Percentiles rank a stretch among this genome's conserved stretches.
Evolutionary conservation across 2,888 invertebrate species (phyloP).

Genomic region (Tachina fera): DNA sequence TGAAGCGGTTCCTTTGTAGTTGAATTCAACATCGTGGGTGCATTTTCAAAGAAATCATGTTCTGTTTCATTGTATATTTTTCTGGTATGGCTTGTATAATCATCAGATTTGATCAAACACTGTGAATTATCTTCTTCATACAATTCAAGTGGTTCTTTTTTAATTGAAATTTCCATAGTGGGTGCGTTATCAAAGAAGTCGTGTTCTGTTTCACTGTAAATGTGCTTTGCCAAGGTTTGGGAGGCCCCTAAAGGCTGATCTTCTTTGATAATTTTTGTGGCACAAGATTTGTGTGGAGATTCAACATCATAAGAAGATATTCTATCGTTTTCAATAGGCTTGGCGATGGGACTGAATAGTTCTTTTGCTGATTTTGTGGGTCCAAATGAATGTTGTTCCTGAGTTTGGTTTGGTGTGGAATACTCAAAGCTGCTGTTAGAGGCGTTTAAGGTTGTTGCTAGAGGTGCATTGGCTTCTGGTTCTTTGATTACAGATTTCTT

Average conservation of each 20-base stretch:
- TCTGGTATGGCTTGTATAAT: no score
- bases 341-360: conserved; percentile 75
- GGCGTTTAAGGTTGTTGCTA: neutral
- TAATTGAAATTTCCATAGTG: conserved; percentile 68
- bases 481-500: conserved; percentile 37
- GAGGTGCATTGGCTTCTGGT: neutral
- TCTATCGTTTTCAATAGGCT: conserved; percentile 65
- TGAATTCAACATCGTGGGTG: conserved; percentile 65
- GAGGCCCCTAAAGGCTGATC: conserved; percentile 76
- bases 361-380: conserved; percentile 45
- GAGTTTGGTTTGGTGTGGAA: conserved; percentile 78
- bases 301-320: conserved; percentile 71
- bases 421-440: conserved; percentile 72
- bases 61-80: conserved; percentile 67
- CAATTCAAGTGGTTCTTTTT: neutral
- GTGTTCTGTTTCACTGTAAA: conserved; percentile 71
- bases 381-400: conserved; percentile 15
- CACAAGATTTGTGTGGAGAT: conserved; percentile 77
- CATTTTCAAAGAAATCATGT: conserved; percentile 75
- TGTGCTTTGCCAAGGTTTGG: neutral
- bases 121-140: conserved; percentile 69
- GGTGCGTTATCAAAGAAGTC: conserved; percentile 62
- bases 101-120: no score
- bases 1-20: no score
- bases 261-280: conserved; percentile 80